Evolutionary conservation across 2,888 invertebrate genomes (phyloP).

Genomic region (Ormyrus nitidulus): DNA sequence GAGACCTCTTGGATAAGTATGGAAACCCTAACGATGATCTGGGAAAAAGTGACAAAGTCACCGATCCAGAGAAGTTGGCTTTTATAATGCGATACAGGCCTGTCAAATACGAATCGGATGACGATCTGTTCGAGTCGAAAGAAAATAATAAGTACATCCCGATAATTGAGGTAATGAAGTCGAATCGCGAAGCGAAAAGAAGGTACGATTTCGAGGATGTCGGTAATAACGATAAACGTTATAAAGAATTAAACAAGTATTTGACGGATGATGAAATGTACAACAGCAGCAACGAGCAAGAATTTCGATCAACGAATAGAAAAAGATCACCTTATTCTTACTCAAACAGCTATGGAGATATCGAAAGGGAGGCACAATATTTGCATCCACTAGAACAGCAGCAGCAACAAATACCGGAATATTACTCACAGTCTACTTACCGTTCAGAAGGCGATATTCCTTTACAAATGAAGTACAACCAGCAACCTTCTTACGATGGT

Average conservation of each 20-base stretch:
- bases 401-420: not conserved
- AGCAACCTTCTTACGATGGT: constrained; percentile 1
- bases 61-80: not conserved
- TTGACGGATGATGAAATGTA: constrained; percentile 10
- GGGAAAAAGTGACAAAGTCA: constrained; percentile 12
- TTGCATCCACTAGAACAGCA: not conserved
- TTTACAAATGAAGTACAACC: constrained; percentile 28
- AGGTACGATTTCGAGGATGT: not conserved
- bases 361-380: too few relatives aligned
- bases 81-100: constrained; percentile 23
- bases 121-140: constrained; percentile 7
- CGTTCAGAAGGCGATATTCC: constrained; percentile 1
- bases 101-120: not conserved
- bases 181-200: constrained; percentile 2
- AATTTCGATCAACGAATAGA: not conserved
- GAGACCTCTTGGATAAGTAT: constrained; percentile 21
- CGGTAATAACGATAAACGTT: not conserved
- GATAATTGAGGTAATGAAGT: not conserved
- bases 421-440: not conserved
- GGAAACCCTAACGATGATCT: not conserved
- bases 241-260: not conserved
- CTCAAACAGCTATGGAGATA: not conserved
- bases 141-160: constrained; percentile 15
- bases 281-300: constrained; percentile 9
- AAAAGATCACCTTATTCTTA: constrained; percentile 34